Conservation (phyloP, 2,797 vertebrate species). For the Pantherophis vulpinus region DNA sequence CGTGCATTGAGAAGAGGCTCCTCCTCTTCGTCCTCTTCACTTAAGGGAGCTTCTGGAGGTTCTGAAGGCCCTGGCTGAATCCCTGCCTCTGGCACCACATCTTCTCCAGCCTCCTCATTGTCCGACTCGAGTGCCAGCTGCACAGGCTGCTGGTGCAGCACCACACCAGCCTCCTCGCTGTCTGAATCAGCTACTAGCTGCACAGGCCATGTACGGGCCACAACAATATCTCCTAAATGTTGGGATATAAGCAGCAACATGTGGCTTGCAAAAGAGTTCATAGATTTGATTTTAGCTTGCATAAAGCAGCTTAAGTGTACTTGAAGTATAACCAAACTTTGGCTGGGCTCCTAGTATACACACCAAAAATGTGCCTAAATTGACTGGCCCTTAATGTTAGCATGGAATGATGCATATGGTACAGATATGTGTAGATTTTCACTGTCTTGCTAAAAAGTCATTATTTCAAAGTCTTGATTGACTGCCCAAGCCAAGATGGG, state of each 20-base stretch:
- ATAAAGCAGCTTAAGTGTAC: neutral
- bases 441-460: neutral
- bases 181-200: no score
- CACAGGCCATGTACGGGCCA: no score
- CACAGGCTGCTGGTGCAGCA: no score
- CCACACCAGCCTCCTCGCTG: no score
- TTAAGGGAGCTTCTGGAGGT: no score
- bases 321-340: neutral
- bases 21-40: no score
- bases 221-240: neutral
- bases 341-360: neutral
- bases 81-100: no score
- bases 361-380: neutral
- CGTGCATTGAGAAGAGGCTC: no score
- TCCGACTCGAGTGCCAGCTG: no score
- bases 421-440: neutral
- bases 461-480: neutral
- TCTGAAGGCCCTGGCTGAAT: no score
- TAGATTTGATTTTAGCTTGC: neutral
- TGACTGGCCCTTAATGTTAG: neutral
- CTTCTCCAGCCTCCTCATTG: no score
- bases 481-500: neutral
- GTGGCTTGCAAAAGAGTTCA: neutral
- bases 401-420: neutral
- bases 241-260: neutral